These are phyloP conservation scores for Sphaeramia orbicularis DNA, from an alignment of 2,797 vertebrate genomes.

Conservation along the genomic window DNA sequence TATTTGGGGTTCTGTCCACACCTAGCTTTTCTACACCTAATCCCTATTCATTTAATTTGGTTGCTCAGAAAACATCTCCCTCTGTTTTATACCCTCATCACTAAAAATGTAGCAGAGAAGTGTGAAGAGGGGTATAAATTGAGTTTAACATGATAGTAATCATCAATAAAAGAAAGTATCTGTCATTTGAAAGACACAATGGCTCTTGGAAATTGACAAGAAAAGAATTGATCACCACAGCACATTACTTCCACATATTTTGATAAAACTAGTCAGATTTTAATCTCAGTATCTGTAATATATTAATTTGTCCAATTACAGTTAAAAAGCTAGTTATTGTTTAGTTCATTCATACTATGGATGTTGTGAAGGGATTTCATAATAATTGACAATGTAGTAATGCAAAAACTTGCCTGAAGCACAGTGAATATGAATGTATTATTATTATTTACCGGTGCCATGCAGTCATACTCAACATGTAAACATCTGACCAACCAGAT, in stretches of 20 bases:
- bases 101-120: slow-evolving; percentile 47
- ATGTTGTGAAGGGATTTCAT: not conserved
- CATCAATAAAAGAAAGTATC: slow-evolving; percentile 56
- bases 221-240: slow-evolving; percentile 67
- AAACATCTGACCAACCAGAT: too few relatives aligned
- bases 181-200: slow-evolving; percentile 57
- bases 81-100: slow-evolving; percentile 45
- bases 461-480: too few relatives aligned
- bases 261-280: slow-evolving; percentile 74
- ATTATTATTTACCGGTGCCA: too few relatives aligned
- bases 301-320: slow-evolving; percentile 45
- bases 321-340: slow-evolving; percentile 46
- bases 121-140: slow-evolving; percentile 8
- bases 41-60: slow-evolving; percentile 69
- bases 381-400: not conserved
- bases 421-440: too few relatives aligned
- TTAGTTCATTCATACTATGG: slow-evolving; percentile 23
- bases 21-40: slow-evolving; percentile 53
- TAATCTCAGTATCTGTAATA: slow-evolving; percentile 63
- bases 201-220: slow-evolving; percentile 70
- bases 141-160: slow-evolving; percentile 73
- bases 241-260: slow-evolving; percentile 58
- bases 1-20: slow-evolving; percentile 64
- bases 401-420: too few relatives aligned
- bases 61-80: slow-evolving; percentile 46